Percentiles rank a stretch among this genome's conserved stretches.
phyloP scores from a whole-genome alignment of 2,797 vertebrate species.

The Buphagus erythrorhynchus region DNA sequence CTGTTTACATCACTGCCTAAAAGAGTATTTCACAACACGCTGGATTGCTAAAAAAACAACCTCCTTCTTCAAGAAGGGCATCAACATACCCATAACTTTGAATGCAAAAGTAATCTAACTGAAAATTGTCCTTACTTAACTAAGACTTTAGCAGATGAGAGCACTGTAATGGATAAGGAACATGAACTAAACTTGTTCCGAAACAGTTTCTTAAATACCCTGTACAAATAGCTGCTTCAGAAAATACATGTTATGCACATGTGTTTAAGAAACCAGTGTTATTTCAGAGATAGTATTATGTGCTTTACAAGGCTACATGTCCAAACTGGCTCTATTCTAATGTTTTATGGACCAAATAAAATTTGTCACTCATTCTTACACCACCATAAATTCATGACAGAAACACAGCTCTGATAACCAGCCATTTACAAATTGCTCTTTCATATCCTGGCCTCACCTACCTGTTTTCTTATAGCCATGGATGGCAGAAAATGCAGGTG shows the following conservation, averaged over 20 bases:
- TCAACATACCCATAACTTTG: not conserved
- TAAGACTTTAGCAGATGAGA: not conserved
- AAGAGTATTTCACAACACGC: not conserved
- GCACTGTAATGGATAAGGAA: not conserved
- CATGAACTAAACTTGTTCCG: not conserved
- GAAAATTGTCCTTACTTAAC: not conserved
- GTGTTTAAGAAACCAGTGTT: not conserved
- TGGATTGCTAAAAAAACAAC: not conserved
- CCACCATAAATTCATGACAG: not conserved
- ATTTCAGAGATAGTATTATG: not conserved
- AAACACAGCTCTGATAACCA: not conserved
- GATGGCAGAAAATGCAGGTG: not conserved
- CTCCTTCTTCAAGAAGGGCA: not conserved
- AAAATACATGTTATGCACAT: not conserved
- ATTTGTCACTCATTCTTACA: not conserved
- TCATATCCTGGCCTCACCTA: not conserved
- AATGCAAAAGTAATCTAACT: not conserved
- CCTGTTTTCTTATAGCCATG: not conserved
- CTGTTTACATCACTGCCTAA: not conserved
- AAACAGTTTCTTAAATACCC: not conserved
- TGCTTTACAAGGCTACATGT: not conserved
- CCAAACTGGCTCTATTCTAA: not conserved
- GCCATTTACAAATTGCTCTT: not conserved
- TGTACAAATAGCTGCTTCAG: not conserved
- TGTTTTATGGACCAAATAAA: not conserved